Evolutionary conservation across 2,113 vertebrate species (phyloP).

Genomic region (Mellivora capensis): DNA sequence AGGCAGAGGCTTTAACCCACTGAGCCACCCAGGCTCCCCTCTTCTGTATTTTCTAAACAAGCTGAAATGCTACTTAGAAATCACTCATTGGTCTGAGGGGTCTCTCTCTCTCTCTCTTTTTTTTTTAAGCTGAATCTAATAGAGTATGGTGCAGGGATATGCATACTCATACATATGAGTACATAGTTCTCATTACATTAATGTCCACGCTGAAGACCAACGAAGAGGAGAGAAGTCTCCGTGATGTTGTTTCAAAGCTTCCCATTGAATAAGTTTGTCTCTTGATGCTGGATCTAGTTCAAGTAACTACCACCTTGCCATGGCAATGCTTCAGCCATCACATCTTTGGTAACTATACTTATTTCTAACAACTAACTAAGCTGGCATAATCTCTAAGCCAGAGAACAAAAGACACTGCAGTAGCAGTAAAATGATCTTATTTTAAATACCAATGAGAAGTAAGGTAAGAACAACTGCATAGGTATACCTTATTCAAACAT

Average conservation of each 20-base stretch:
- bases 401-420: neutral
- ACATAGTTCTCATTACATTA: neutral
- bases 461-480: neutral
- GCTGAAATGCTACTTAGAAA: neutral
- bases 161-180: neutral
- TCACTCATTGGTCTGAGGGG: neutral
- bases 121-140: neutral
- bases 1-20: too few species aligned
- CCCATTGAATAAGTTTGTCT: neutral
- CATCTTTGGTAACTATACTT: neutral
- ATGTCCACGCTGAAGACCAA: neutral
- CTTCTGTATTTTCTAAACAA: conserved; percentile 19
- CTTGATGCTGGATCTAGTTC: neutral
- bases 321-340: neutral
- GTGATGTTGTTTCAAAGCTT: neutral
- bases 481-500: neutral
- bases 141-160: neutral
- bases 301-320: neutral
- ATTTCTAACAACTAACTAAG: conserved; percentile 16
- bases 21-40: too few species aligned
- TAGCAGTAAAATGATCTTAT: neutral
- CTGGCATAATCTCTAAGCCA: neutral
- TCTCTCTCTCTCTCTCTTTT: neutral
- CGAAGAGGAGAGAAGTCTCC: neutral
- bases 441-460: conserved; percentile 27